These are phyloP conservation scores for Aphrophora alni DNA, from an alignment of 2,888 invertebrate genomes.

Conservation along the genomic window DNA sequence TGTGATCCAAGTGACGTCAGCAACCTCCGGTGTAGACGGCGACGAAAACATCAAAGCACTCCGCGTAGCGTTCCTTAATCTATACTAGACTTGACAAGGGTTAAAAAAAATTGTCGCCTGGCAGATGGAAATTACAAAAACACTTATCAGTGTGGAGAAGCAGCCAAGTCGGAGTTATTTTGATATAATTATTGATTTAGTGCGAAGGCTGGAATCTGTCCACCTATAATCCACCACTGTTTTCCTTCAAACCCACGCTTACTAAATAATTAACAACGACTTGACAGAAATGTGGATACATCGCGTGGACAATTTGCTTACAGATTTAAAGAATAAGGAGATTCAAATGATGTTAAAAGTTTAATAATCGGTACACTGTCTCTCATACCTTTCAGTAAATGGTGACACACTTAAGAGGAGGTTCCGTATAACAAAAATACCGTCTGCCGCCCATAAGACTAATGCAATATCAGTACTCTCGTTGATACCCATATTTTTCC, in stretches of 20 bases:
- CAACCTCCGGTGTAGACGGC: too few species aligned
- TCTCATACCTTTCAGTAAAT: too few species aligned
- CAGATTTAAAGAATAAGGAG: too few species aligned
- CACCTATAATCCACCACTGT: not conserved
- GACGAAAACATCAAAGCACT: not conserved
- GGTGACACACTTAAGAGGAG: too few species aligned
- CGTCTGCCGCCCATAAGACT: too few species aligned
- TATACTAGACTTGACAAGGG: not conserved
- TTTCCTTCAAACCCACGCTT: not conserved
- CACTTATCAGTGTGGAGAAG: not conserved
- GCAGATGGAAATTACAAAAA: not conserved
- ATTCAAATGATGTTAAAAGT: too few species aligned
- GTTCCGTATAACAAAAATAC: too few species aligned
- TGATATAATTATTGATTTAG: conserved; percentile 9
- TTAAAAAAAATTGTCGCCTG: not conserved
- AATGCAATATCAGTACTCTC: too few species aligned
- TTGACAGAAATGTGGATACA: not conserved
- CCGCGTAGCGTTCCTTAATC: not conserved
- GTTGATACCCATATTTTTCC: too few species aligned
- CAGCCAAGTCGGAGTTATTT: not conserved
- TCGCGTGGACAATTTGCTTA: too few species aligned
- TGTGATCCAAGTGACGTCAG: too few species aligned
- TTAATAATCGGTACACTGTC: too few species aligned
- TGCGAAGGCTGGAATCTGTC: not conserved
- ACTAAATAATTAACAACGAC: not conserved